Percentiles rank a stretch among this genome's conserved stretches.
Evolutionary conservation across 2,113 vertebrate genomes (phyloP).

Genomic region (Hyperopisus bebe): DNA sequence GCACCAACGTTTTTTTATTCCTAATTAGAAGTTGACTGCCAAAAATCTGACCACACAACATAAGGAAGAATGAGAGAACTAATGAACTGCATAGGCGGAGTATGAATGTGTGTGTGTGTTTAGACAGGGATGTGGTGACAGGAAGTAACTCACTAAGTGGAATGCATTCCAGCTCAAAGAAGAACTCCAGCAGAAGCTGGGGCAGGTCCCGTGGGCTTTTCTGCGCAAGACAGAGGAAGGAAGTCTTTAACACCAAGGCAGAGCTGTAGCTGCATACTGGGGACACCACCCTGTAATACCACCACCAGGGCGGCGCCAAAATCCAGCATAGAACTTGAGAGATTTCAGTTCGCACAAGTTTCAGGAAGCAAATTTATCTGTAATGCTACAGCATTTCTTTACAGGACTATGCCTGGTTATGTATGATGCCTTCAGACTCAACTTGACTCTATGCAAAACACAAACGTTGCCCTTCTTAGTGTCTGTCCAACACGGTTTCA

Average conservation of each 20-base stretch:
- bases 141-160: constrained; percentile 6
- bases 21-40: neutral
- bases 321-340: neutral
- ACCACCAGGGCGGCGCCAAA: neutral
- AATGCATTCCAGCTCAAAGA: constrained; percentile 13
- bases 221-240: constrained; percentile 28
- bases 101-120: neutral
- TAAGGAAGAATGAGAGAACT: constrained; percentile 20
- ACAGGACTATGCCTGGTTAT: neutral
- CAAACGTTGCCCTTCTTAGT: neutral
- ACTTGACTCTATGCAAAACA: neutral
- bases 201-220: neutral
- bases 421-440: neutral
- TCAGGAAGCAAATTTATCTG: neutral
- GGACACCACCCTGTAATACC: neutral
- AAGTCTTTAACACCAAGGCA: constrained; percentile 29
- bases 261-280: neutral
- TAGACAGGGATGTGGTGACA: neutral
- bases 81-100: constrained; percentile 19
- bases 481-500: neutral
- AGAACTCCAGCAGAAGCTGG: neutral
- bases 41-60: neutral
- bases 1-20: neutral
- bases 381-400: neutral
- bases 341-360: neutral